These are phyloP conservation scores for Volucella inanis DNA, from an alignment of 2,888 invertebrate species.

Conservation along the genomic window DNA sequence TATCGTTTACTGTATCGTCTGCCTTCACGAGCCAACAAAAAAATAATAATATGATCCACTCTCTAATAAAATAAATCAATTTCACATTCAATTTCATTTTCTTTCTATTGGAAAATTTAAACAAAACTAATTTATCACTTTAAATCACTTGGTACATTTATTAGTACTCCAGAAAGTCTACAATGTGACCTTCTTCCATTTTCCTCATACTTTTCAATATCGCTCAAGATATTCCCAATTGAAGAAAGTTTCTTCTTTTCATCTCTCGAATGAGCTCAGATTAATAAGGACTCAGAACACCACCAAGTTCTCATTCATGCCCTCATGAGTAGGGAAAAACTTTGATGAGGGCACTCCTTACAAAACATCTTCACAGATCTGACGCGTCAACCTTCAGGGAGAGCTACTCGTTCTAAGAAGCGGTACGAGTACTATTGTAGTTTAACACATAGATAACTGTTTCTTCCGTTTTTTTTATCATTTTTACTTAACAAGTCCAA, in stretches of 20 bases:
- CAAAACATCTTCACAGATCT: background rate
- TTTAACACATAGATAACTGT: conserved; percentile 4
- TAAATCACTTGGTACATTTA: conserved; percentile 17
- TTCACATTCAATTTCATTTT: too few relatives aligned
- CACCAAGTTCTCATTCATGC: conserved; percentile 6
- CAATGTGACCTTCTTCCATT: background rate
- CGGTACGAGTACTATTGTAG: background rate
- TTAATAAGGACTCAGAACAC: background rate
- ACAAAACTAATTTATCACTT: conserved; percentile 7
- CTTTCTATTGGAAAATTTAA: background rate
- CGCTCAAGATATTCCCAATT: background rate
- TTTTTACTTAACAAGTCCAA: conserved; percentile 1
- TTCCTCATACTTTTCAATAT: background rate
- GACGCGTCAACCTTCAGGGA: too few relatives aligned
- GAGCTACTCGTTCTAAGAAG: too few relatives aligned
- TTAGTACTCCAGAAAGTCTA: background rate
- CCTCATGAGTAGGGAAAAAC: background rate
- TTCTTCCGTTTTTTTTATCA: background rate
- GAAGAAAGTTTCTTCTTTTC: conserved; percentile 19
- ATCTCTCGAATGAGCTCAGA: background rate
- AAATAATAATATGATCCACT: too few relatives aligned
- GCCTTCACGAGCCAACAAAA: too few relatives aligned
- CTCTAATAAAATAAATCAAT: too few relatives aligned
- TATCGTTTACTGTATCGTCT: too few relatives aligned
- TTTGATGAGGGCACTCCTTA: conserved; percentile 2